Base-by-base conservation (phyloP, 2,888 invertebrate species). In the Parapristionchus giblindavisi region DNA sequence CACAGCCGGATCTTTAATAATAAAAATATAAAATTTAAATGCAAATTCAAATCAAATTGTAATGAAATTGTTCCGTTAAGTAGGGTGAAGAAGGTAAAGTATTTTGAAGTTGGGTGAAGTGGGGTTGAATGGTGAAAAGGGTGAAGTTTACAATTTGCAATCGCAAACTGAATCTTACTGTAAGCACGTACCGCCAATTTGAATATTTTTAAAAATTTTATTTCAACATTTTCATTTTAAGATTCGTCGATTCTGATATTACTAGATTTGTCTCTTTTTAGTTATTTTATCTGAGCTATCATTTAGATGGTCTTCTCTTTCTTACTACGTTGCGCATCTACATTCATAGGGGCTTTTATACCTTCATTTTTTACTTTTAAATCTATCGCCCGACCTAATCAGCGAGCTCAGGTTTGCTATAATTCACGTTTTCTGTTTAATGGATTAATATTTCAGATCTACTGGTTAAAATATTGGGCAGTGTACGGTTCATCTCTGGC, bases 401-500 rank as follows among this genome's bases (percentile, higher is more conserved):
- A 68, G 27, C 68, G 68, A 52, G 68, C 68, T 17, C 51, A 68
- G 51, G 68, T 68, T 32, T 14, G 52, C 8, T 5, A 51, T 51
- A 38, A 21, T 66, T 2, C 34, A 8, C 36, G 27, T 27, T 29
- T 52, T 54, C 14, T 43, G 17, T 17, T 14, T 43, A 14, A 8
- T 17, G 8, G 43, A 43, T 17, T 14, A 3, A 24, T 8, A 3
- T 8, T 21, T n/a, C 51, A 71, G 58, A 36, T 71, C 27, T 71
- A 71, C 58, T 71, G 71, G 71, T 58, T 71, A 1, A 71, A 71
- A 43, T 71, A 71, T 40, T 71, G 71, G 71, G 71, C 71, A 27
- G 51, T 58, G 27, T 58, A 56, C 56, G 71, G 71, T 38, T 56
- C 43, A 3, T 38, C 52, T 27, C 40, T 56, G 24, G 58, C 71